These are phyloP conservation scores for Cyclopterus lumpus DNA, from an alignment of 2,797 vertebrate genomes.

Conservation along the genomic window DNA sequence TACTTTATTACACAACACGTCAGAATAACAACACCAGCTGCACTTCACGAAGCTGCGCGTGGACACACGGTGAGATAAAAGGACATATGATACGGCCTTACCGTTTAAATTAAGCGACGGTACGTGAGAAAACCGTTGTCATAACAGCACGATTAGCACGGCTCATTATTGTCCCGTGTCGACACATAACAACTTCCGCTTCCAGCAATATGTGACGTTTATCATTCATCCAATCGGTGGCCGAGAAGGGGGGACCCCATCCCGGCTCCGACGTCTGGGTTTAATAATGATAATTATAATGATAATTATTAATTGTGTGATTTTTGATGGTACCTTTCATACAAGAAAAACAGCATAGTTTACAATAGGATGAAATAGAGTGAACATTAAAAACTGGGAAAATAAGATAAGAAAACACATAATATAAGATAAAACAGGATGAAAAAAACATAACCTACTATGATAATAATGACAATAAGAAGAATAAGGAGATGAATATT, in stretches of 20 bases:
- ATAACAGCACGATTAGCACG: constrained; percentile 1
- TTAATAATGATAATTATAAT: background rate
- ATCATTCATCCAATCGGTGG: constrained; percentile 26
- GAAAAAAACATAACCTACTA: background rate
- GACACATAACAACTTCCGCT: constrained; percentile 51
- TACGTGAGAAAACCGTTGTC: background rate
- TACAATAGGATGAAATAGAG: background rate
- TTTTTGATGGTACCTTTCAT: background rate
- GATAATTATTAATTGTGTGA: background rate
- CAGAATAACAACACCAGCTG: background rate
- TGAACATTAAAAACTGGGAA: background rate
- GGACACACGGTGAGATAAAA: too few relatives aligned
- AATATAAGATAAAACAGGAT: background rate
- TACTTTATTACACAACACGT: background rate
- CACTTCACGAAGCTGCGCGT: background rate
- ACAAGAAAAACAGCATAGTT: background rate
- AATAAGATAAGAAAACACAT: background rate
- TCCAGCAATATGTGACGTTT: constrained; percentile 7
- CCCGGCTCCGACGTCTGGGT: background rate
- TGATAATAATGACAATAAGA: background rate
- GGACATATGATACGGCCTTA: background rate
- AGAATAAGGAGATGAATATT: background rate
- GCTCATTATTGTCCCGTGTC: constrained; percentile 45
- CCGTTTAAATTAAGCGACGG: constrained; percentile 16
- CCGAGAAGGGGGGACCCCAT: background rate